Evolutionary conservation across 2,888 invertebrate genomes (phyloP), one percentile per base, ranked within the genome.

Genomic region (Lithophane socia): DNA sequence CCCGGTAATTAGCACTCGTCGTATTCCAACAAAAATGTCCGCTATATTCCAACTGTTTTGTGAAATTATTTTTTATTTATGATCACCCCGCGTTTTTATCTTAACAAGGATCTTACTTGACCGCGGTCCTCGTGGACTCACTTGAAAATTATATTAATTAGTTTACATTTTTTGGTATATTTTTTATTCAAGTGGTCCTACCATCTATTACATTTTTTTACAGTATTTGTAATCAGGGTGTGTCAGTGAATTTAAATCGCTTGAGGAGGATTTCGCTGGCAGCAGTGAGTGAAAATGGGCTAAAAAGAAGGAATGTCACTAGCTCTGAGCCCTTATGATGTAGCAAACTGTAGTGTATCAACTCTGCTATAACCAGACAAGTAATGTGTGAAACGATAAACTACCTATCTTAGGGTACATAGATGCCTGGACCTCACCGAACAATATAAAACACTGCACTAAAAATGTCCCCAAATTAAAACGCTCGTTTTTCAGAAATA

Each of bases 1-100:
- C 92, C 91, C 88, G 85, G 92, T 96, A 96, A 96, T 96, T 96
- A 96, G 95, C 95, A 95, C 93, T 95, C 94, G 91, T 93, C 92
- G 94, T 93, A 90, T 93, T 92, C 91, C 92, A 91, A 93, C 93
- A 93, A 94, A 94, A 96, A 95, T 94, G 94, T 95, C 94, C 92
- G 92, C 92, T 90, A 90, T 92, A 90, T 90, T 91, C 90, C 90
- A 89, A 91, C 89, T 91, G 90, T 91, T 92, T 90, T 92, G 90
- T 90, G 83, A 92, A 93, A 94, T 94, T 94, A 93, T 94, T 93
- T 92, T 92, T 92, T 94, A 94, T 95, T 96, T 94, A 94, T 91
- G 88, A 87, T 90, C 88, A 76, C 84, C 73, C 80, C 74, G 83
- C 77, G 37, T 72, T 90, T 90, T 94, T 92, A 95, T 94, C 93